Evolutionary conservation across 1,140 invertebrate species (phyloP).

Genomic region (Neuroterus valhalla): DNA sequence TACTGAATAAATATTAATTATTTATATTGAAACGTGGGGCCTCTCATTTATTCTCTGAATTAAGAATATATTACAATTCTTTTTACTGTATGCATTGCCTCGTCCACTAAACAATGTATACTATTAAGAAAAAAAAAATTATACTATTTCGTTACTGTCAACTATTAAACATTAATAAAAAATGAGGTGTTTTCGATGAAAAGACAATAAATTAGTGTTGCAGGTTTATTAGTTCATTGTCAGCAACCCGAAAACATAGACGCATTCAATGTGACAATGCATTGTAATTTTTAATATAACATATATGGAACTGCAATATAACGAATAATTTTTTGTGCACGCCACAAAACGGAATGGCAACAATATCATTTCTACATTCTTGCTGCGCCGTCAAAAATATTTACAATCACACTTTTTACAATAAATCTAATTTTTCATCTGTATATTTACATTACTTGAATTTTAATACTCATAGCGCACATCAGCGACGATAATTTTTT

Average conservation of each 20-base stretch:
- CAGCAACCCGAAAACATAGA: conserved; percentile 30
- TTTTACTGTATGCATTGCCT: too few relatives aligned
- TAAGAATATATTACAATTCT: too few relatives aligned
- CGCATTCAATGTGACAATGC: conserved; percentile 27
- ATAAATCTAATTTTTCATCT: conserved; percentile 10
- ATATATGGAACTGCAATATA: conserved; percentile 23
- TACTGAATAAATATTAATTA: too few relatives aligned
- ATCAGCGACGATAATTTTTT: too few relatives aligned
- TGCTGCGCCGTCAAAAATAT: not conserved
- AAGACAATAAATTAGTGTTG: not conserved
- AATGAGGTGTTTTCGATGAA: not conserved
- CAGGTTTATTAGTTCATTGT: conserved; percentile 20
- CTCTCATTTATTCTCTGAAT: too few relatives aligned
- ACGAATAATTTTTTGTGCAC: conserved; percentile 26
- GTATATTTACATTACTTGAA: conserved; percentile 10
- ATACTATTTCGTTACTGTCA: too few relatives aligned
- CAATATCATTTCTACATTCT: not conserved
- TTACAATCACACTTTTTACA: conserved; percentile 27
- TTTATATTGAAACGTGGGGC: too few relatives aligned
- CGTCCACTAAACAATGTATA: too few relatives aligned
- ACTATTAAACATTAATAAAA: too few relatives aligned
- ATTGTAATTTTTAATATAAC: conserved; percentile 5
- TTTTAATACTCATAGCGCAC: too few relatives aligned
- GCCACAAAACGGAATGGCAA: conserved; percentile 15
- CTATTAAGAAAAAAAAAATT: too few relatives aligned